Evolutionary conservation across 2,797 vertebrate species (phyloP).

Genomic region (Antennarius maculatus): DNA sequence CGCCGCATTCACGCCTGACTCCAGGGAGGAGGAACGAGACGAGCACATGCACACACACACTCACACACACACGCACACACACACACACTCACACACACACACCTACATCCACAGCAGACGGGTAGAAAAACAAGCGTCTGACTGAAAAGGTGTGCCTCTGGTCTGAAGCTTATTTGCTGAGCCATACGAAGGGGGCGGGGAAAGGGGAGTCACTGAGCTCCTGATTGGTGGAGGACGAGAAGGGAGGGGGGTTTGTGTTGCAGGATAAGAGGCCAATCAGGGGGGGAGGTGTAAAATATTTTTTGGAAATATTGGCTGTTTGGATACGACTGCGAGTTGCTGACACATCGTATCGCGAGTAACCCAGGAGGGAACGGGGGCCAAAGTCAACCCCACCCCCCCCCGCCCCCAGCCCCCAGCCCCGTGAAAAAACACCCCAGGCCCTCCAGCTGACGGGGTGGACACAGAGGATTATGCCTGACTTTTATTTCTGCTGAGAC

Average conservation of each 20-base stretch:
- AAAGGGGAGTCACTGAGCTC: conserved; percentile 44
- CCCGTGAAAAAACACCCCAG: conserved; percentile 57
- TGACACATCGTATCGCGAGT: conserved; percentile 61
- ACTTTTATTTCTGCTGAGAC: conserved; percentile 24
- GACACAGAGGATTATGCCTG: conserved; percentile 36
- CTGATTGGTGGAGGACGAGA: conserved; percentile 66
- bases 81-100: conserved; percentile 34
- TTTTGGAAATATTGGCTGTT: conserved; percentile 49
- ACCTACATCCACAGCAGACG: conserved; percentile 66
- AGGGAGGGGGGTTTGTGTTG: conserved; percentile 59
- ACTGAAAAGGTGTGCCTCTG: conserved; percentile 80
- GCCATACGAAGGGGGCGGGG: conserved; percentile 60
- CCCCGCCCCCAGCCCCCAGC: too few relatives aligned
- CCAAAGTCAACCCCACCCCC: conserved; percentile 77
- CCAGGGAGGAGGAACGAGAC: conserved; percentile 28
- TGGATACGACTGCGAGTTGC: conserved; percentile 59
- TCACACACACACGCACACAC: conserved; percentile 9
- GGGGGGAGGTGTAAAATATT: conserved; percentile 63
- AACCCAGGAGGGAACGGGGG: conserved; percentile 34
- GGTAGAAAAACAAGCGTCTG: conserved; percentile 70
- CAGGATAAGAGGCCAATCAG: conserved; percentile 70
- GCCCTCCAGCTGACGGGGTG: conserved; percentile 31
- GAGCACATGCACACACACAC: conserved; percentile 45
- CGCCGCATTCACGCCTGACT: conserved; percentile 28
- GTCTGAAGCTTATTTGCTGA: conserved; percentile 71